Base-by-base conservation (phyloP, 2,888 invertebrate genomes). In the Panorpa germanica region DNA sequence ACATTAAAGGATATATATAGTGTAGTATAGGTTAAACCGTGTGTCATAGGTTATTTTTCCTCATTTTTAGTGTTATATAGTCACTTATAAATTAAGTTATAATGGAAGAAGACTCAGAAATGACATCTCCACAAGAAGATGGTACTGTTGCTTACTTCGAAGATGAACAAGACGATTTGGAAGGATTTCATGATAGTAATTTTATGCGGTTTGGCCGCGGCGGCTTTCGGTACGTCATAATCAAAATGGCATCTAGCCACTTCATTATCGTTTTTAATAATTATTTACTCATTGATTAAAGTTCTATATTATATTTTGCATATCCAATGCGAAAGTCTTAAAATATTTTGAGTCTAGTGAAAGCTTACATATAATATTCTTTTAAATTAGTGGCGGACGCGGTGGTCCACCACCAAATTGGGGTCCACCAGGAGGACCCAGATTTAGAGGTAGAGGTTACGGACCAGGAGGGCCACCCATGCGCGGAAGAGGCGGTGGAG, bases 371-470 rank as follows among this genome's bases (percentile, higher is more conserved):
- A 31, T 41, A 35, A 38, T 33, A 28, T 29, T 38, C 44, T 45
- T 38, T 39, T 45, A 7, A 5, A 5, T 9, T 13, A 29, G 29
- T 10, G 29, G 52, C 43, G 54, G 51, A 34, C 41, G 51, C 39
- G 61, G 61, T 34, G 63, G 63, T 2, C 61, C 62, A 1, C 54
- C 60, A 2, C 43, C 45, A 12, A 40, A 42, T 14, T 44, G 43
- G 37, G 63, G 61, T 2, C 65, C 70, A n/a, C 68, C 68, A 41
- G 55, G n/a, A n/a, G n/a, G n/a, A n/a, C n/a, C n/a, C n/a, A n/a
- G 73, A 13, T 75, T 72, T 43, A 54, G 74, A 20, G 74, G 74
- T 3, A 58, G 74, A 39, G 69, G 69, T 11, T 73, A 67, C 47
- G 73, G 72, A 13, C 62, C 63, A 9, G 53, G 52, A 11, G 57